These are phyloP conservation scores for Strigamia crassipes DNA, from an alignment of 2,888 invertebrate genomes.

Conservation along the genomic window DNA sequence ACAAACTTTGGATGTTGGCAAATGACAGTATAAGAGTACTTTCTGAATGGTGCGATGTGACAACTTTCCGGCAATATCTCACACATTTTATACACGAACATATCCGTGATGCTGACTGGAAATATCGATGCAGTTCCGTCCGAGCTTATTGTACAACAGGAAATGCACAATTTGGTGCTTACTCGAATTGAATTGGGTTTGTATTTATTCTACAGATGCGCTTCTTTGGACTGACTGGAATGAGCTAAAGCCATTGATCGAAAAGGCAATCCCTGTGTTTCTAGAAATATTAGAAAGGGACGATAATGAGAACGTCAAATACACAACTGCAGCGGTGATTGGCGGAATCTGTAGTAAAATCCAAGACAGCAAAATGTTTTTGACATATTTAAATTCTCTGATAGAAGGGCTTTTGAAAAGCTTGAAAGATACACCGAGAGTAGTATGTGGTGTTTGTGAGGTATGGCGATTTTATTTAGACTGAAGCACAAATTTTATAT, in stretches of 20 bases:
- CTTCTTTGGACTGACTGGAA: background rate
- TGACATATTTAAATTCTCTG: background rate
- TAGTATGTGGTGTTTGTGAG: background rate
- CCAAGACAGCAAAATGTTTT: background rate
- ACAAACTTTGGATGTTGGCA: background rate
- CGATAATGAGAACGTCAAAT: background rate
- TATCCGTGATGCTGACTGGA: background rate
- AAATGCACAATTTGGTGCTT: background rate
- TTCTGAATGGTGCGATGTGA: constrained; percentile 2
- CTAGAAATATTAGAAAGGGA: background rate
- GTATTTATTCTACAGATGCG: background rate
- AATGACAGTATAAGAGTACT: constrained; percentile 9
- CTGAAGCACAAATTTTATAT: background rate
- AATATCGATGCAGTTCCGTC: background rate
- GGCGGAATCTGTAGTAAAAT: background rate
- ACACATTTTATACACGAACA: background rate
- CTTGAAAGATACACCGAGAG: background rate
- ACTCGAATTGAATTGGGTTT: background rate
- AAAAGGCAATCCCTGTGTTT: background rate
- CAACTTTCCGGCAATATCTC: background rate
- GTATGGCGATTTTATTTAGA: background rate
- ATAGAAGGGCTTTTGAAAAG: background rate
- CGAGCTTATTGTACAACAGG: background rate
- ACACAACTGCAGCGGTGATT: background rate
- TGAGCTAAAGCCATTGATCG: background rate